Evolutionary conservation across 2,113 vertebrate species (phyloP).

Genomic region (Corapipo altera): DNA sequence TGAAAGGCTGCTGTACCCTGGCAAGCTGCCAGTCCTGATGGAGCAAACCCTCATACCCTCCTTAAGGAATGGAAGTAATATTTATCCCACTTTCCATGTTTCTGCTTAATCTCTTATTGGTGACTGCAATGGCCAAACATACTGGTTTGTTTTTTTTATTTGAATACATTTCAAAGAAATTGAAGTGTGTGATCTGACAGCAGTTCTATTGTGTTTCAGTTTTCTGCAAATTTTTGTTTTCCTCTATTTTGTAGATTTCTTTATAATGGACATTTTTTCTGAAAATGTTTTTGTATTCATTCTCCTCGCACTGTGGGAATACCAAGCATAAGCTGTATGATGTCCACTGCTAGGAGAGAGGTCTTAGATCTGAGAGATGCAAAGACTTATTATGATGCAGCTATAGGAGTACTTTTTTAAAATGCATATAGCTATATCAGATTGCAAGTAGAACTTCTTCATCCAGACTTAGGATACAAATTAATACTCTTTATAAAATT

Average conservation of each 20-base stretch:
- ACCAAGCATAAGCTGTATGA: neutral
- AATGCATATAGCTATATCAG: neutral
- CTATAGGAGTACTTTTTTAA: neutral
- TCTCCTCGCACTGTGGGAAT: neutral
- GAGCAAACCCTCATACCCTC: neutral
- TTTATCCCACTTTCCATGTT: neutral
- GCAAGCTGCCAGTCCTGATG: neutral
- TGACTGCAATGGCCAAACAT: neutral
- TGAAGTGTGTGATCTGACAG: neutral
- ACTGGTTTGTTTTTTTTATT: neutral
- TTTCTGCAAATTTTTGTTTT: neutral
- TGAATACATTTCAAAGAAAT: neutral
- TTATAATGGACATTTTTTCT: neutral
- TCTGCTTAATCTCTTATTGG: neutral
- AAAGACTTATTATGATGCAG: neutral
- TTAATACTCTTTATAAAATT: neutral
- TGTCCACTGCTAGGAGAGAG: neutral
- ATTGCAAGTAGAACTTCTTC: neutral
- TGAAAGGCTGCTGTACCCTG: neutral
- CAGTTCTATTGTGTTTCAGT: neutral
- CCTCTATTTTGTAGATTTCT: neutral
- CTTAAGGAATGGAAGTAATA: neutral
- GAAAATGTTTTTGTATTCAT: neutral
- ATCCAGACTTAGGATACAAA: neutral
- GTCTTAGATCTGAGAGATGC: neutral